Evolutionary conservation across 2,888 invertebrate genomes (phyloP).

Genomic region (Elmis aenea): DNA sequence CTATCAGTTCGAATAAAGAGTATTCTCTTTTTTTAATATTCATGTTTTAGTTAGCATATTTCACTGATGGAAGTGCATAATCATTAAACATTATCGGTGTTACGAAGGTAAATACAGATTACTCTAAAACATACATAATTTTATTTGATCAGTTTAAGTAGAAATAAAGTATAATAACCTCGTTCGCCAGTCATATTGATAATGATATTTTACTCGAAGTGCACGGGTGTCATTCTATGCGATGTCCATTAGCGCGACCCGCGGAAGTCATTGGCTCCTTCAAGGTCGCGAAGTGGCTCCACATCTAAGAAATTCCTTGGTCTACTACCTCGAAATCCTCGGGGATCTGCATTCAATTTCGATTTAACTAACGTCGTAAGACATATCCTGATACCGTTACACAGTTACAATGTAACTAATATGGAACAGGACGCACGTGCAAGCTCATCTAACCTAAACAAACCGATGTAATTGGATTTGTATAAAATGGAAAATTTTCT

Average conservation of each 20-base stretch:
- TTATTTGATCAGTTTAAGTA: conserved; percentile 30
- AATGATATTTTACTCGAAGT: conserved; percentile 30
- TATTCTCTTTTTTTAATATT: too few species aligned
- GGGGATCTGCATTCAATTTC: conserved; percentile 8
- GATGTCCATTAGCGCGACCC: conserved; percentile 31
- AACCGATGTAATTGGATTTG: too few species aligned
- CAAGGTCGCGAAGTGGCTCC: conserved; percentile 31
- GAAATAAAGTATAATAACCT: conserved; percentile 31
- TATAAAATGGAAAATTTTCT: too few species aligned
- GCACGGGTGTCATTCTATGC: conserved; percentile 35
- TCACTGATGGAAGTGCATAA: too few species aligned
- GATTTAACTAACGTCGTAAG: conserved; percentile 3
- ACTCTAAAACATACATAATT: conserved; percentile 17
- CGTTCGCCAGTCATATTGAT: conserved; percentile 28
- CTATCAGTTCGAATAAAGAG: too few species aligned
- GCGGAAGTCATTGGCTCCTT: conserved; percentile 40
- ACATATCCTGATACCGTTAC: conserved; percentile 6
- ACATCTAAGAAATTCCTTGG: conserved; percentile 22
- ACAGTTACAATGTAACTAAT: too few species aligned
- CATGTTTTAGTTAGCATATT: too few species aligned
- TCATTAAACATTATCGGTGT: conserved; percentile 17
- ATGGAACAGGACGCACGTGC: conserved; percentile 5
- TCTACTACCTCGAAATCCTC: conserved; percentile 17
- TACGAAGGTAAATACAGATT: conserved; percentile 17
- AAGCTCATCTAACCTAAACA: too few species aligned